Evolutionary conservation across 2,113 vertebrate genomes (phyloP).

Genomic region (Ceyx melanurus): DNA sequence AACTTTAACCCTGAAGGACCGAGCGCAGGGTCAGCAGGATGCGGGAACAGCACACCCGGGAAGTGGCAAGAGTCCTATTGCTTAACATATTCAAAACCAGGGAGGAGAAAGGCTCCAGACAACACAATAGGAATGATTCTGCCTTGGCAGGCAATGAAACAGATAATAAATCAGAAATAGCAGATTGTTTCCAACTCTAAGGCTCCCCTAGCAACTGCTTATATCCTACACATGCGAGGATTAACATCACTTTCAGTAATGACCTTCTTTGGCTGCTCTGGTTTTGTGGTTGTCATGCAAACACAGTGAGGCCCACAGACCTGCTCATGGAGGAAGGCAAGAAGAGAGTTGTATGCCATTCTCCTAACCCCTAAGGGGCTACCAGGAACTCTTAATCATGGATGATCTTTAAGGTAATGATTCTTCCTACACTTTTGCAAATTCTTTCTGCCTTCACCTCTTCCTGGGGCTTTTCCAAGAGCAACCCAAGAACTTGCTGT

Average conservation of each 20-base stretch:
- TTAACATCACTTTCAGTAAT: background rate
- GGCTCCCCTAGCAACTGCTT: slow-evolving; percentile 32
- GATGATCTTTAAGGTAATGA: background rate
- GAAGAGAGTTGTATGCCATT: background rate
- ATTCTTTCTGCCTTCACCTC: background rate
- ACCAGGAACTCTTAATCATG: background rate
- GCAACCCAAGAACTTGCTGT: background rate
- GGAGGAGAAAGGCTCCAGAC: background rate
- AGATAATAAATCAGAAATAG: slow-evolving; percentile 42
- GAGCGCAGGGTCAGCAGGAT: background rate
- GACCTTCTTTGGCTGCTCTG: background rate
- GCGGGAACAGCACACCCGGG: background rate
- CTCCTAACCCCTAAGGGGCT: background rate
- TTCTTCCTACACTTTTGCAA: background rate
- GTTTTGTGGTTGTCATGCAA: background rate
- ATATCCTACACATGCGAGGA: slow-evolving; percentile 17
- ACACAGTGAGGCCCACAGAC: background rate
- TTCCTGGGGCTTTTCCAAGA: background rate
- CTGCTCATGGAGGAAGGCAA: background rate
- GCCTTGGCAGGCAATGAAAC: slow-evolving; percentile 30
- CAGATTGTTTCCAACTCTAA: slow-evolving; percentile 5
- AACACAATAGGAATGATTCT: slow-evolving; percentile 49
- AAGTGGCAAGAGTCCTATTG: background rate
- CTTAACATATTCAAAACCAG: slow-evolving; percentile 11
- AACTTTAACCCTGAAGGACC: background rate